Evolutionary conservation across 2,888 invertebrate genomes (phyloP), one percentile per base, ranked within the genome.

Genomic region (Phengaris alcon): DNA sequence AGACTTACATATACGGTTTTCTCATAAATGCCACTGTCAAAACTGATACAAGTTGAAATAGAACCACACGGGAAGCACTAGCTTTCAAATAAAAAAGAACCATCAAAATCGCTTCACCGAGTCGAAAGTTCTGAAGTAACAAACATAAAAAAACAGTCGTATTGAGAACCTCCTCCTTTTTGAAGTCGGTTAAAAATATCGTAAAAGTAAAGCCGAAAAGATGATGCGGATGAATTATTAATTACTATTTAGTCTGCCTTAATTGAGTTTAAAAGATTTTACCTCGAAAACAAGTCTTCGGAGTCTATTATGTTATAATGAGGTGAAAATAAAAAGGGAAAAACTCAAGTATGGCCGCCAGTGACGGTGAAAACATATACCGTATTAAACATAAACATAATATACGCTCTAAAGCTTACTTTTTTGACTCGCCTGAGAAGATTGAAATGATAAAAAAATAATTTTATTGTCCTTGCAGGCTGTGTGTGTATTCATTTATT

Each of bases 281-380:
- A 64, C 59, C 59, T 12, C 59, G 35, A 64, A 10, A 68, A 68
- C 68, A 68, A 68, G 68, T 68, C 46, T 68, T 68, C 68, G 46
- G 46, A 46, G 44, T 46, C 44, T 46, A 68, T 52, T 70, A 70
- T 70, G 22, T 52, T 12, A 10, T 70, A 70, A 70, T 70, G 70
- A 70, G 70, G 70, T 70, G 70, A 70, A 70, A 51, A 52, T 70
- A 52, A 70, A 70, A 48, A 46, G 22, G 52, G 70, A 6, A 69
- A 69, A 51, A 48, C 51, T 52, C 51, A 51, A 70, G 70, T 48
- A 51, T 10, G 15, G n/a, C 70, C 51, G 59, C 35, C 57, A 35
- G 35, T 54, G 13, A 13, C 54, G 54, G 10, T 35, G 10, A 35
- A 64, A 35, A 35, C 35, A 22, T 22, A 10, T 64, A 64, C 35